Percentiles rank a stretch among this genome's conserved stretches.
Evolutionary conservation across 2,888 invertebrate species (phyloP).

Genomic region (Hirtodrosophila confusa): DNA sequence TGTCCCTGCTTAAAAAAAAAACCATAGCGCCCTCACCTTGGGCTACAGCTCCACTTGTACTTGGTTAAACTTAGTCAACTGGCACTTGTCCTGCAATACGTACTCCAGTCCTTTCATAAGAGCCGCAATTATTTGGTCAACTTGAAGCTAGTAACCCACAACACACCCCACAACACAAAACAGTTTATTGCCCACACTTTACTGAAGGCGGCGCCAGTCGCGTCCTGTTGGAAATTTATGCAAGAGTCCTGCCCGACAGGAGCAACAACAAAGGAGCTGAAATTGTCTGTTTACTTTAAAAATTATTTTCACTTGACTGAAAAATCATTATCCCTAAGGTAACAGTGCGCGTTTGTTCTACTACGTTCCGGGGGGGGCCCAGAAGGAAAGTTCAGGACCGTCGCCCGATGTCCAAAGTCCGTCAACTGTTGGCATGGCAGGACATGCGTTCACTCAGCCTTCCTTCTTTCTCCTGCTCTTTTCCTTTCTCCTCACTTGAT

Average conservation of each 20-base stretch:
- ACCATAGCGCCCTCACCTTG: neutral
- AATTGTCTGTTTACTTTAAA: conserved; percentile 76
- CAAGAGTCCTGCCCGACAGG: conserved; percentile 57
- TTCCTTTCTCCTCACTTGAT: conserved; percentile 28
- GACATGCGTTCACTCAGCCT: conserved; percentile 58
- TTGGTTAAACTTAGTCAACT: conserved; percentile 49
- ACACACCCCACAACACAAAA: conserved; percentile 11
- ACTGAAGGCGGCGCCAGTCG: conserved; percentile 47
- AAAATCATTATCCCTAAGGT: conserved; percentile 81
- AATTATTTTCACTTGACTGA: conserved; percentile 81
- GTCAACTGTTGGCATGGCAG: conserved; percentile 58
- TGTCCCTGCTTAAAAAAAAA: neutral
- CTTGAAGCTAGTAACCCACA: conserved; percentile 42
- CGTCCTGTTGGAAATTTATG: conserved; percentile 71
- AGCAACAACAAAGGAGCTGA: conserved; percentile 50
- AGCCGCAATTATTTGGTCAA: conserved; percentile 64
- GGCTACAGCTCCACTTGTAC: conserved; percentile 4
- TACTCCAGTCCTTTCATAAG: conserved; percentile 33
- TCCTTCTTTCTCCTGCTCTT: neutral
- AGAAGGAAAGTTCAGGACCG: conserved; percentile 55
- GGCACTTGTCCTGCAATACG: conserved; percentile 29
- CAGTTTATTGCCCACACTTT: conserved; percentile 33
- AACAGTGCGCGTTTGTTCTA: conserved; percentile 46
- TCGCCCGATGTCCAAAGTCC: conserved; percentile 44
- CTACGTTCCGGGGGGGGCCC: conserved; percentile 15